These are phyloP conservation scores for Clepsis dumicolana DNA, from an alignment of 2,888 invertebrate species.

Conservation along the genomic window DNA sequence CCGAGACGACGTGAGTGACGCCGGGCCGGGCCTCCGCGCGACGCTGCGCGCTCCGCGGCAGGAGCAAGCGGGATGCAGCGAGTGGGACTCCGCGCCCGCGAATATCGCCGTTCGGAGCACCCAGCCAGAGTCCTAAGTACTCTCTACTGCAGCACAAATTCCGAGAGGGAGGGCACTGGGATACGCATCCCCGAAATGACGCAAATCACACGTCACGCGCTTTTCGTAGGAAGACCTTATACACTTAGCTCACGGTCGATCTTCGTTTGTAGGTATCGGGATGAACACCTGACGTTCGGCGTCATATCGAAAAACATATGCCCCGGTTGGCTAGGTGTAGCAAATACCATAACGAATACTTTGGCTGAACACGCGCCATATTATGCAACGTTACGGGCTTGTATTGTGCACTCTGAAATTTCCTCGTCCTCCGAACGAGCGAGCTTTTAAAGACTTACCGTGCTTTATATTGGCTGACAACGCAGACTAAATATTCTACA, in stretches of 20 bases:
- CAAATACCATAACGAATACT: slow-evolving; percentile 86
- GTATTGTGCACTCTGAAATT: slow-evolving; percentile 77
- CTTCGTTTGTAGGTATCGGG: slow-evolving; percentile 61
- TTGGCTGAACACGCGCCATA: slow-evolving; percentile 83
- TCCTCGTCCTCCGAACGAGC: slow-evolving; percentile 66
- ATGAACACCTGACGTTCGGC: slow-evolving; percentile 86
- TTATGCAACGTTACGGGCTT: slow-evolving; percentile 82
- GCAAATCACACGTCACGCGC: slow-evolving; percentile 53
- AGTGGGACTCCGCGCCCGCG: slow-evolving; percentile 68
- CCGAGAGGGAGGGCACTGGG: slow-evolving; percentile 79
- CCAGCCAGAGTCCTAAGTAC: slow-evolving; percentile 80
- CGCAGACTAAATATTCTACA: slow-evolving; percentile 31
- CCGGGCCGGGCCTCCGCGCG: slow-evolving; percentile 76
- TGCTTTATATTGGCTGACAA: slow-evolving; percentile 53
- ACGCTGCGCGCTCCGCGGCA: slow-evolving; percentile 70
- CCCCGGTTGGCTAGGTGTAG: slow-evolving; percentile 84
- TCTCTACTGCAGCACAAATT: slow-evolving; percentile 73
- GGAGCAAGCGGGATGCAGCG: slow-evolving; percentile 83
- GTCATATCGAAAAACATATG: slow-evolving; percentile 84
- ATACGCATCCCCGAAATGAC: slow-evolving; percentile 59
- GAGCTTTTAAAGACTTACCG: slow-evolving; percentile 65
- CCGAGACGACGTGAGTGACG: slow-evolving; percentile 83
- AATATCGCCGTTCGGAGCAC: slow-evolving; percentile 80
- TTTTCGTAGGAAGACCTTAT: slow-evolving; percentile 62
- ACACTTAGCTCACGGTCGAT: slow-evolving; percentile 58